Conservation (phyloP, 1,140 invertebrate species). For the Conus ventricosus region DNA sequence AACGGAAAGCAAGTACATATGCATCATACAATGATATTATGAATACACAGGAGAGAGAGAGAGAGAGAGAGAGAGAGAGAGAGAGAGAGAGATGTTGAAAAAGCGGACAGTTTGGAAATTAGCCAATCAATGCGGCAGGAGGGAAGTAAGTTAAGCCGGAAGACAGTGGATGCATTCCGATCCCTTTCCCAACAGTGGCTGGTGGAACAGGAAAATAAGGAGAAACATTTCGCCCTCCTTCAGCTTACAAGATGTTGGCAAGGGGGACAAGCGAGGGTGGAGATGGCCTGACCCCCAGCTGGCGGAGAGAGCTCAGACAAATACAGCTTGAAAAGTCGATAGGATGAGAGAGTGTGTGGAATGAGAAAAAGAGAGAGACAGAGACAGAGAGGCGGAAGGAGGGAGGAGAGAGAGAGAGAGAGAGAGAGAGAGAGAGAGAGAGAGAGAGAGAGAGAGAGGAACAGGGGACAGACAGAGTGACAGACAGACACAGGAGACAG, state of each 20-base stretch:
- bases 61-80: slow-evolving; percentile 8
- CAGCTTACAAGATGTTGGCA: too few relatives aligned
- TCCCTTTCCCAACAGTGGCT: too few relatives aligned
- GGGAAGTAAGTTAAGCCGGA: too few relatives aligned
- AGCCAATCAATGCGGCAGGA: background rate
- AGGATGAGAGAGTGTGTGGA: background rate
- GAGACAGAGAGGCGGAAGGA: background rate
- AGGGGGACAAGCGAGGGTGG: too few relatives aligned
- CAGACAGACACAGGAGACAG: background rate
- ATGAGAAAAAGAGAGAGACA: background rate
- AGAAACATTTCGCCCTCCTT: too few relatives aligned
- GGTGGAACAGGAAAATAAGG: too few relatives aligned
- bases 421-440: background rate
- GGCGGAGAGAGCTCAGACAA: too few relatives aligned
- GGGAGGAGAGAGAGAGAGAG: background rate
- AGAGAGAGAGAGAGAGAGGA: background rate
- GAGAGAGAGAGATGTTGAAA: background rate
- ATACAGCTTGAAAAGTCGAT: too few relatives aligned
- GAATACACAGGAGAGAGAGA: background rate
- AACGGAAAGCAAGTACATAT: background rate
- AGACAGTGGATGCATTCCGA: too few relatives aligned
- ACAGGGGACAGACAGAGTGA: background rate
- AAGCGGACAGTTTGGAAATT: background rate
- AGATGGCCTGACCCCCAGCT: too few relatives aligned
- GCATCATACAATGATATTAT: background rate